Conservation (phyloP, 2,888 invertebrate species). For the Zygothrica quintamaculata region DNA sequence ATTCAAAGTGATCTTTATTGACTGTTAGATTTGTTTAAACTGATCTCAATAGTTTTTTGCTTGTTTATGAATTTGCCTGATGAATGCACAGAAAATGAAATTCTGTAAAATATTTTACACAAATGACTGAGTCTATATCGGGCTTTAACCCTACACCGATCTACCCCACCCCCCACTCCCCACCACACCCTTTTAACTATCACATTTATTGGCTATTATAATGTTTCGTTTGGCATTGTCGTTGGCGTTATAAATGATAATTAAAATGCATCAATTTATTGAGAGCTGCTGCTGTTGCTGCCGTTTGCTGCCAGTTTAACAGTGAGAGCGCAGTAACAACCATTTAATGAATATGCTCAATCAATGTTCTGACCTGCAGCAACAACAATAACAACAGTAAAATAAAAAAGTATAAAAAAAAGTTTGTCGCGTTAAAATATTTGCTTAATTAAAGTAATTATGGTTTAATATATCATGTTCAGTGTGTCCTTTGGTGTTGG, state of each 20-base stretch:
- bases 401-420: constrained; percentile 19
- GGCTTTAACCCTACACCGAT: no score
- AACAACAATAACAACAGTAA: constrained; percentile 17
- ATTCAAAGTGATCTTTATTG: no score
- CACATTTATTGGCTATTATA: constrained; percentile 19
- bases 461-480: constrained; percentile 75
- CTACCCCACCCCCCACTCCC: no score
- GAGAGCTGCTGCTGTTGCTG: constrained; percentile 23
- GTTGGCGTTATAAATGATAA: constrained; percentile 65
- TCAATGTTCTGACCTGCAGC: constrained; percentile 61
- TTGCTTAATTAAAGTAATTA: constrained; percentile 80
- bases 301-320: constrained; percentile 15
- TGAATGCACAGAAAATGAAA: no score
- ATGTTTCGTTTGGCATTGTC: constrained; percentile 2
- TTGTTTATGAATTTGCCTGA: no score
- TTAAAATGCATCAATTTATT: constrained; percentile 76
- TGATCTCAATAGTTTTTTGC: no score
- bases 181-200: not conserved
- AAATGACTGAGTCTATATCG: no score
- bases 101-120: no score
- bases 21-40: no score
- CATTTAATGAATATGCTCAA: constrained; percentile 77
- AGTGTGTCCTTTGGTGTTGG: constrained; percentile 29
- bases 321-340: constrained; percentile 65
- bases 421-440: constrained; percentile 64